Conservation (phyloP, 2,888 invertebrate genomes). For the Macrophya annulata region DNA sequence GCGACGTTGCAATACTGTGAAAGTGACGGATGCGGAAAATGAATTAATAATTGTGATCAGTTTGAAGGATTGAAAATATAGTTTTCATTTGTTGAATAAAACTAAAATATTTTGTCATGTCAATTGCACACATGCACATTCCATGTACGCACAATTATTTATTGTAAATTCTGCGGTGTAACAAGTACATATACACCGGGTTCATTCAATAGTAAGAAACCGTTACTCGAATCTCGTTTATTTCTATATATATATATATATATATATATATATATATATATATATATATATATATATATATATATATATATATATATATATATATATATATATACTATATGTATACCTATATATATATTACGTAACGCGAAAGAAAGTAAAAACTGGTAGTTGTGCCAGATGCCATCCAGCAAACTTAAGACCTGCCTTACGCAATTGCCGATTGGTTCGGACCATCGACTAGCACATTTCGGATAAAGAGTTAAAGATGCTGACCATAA, state of each 20-base stretch:
- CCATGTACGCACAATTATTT: not conserved
- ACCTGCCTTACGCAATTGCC: constrained; percentile 44
- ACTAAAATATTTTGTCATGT: not conserved
- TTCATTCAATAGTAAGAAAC: constrained; percentile 50
- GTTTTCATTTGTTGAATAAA: not conserved
- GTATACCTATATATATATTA: constrained; percentile 34
- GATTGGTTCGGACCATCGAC: constrained; percentile 33
- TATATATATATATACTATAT: constrained; percentile 32
- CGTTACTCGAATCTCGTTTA: constrained; percentile 34
- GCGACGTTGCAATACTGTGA: constrained; percentile 21
- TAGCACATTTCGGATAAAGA: constrained; percentile 15
- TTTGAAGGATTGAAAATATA: not conserved
- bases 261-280: constrained; percentile 29
- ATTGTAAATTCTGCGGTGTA: constrained; percentile 17
- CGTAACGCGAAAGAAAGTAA: constrained; percentile 53
- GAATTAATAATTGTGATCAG: constrained; percentile 16
- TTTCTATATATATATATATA: constrained; percentile 5
- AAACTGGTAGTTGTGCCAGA: constrained; percentile 53
- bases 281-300: constrained; percentile 33
- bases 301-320: constrained; percentile 31
- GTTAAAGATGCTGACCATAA: constrained; percentile 17
- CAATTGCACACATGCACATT: not conserved
- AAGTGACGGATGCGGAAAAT: constrained; percentile 36
- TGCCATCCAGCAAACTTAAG: constrained; percentile 15
- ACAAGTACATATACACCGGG: constrained; percentile 13